phyloP scores from a whole-genome alignment of 2,797 vertebrate species.

The Antennarius maculatus region DNA sequence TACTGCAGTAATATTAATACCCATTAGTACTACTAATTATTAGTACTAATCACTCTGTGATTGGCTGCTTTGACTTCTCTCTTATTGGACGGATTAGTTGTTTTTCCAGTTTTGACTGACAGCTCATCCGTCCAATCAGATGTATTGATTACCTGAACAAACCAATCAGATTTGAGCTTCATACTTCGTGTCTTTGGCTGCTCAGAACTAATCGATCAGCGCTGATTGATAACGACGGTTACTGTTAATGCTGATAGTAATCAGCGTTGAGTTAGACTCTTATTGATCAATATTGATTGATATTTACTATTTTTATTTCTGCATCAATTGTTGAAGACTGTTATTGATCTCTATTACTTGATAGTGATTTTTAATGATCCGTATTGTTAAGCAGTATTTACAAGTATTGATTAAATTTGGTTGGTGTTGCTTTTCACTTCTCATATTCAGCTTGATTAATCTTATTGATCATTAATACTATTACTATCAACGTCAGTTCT shows the following conservation, averaged over 20 bases:
- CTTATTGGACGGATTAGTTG: not conserved
- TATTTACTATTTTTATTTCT: not conserved
- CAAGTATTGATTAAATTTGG: not conserved
- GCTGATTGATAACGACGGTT: too few relatives aligned
- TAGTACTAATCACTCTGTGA: not conserved
- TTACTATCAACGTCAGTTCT: not conserved
- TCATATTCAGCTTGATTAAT: not conserved
- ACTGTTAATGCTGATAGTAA: too few relatives aligned
- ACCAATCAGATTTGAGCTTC: not conserved
- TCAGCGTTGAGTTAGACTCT: too few relatives aligned
- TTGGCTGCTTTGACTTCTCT: too few relatives aligned
- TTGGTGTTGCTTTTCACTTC: not conserved
- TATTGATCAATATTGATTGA: not conserved
- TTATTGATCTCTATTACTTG: not conserved
- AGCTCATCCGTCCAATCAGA: slow-evolving; percentile 10
- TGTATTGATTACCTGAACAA: not conserved
- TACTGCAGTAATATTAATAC: not conserved
- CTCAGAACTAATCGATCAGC: too few relatives aligned
- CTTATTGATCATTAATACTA: not conserved
- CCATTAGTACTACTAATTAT: not conserved
- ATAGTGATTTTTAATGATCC: not conserved
- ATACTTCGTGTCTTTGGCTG: not conserved
- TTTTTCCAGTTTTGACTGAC: slow-evolving; percentile 1
- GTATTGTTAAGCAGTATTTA: not conserved
- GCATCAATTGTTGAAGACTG: not conserved